Conservation (phyloP, 2,888 invertebrate species). For the Drosophila tripunctata region DNA sequence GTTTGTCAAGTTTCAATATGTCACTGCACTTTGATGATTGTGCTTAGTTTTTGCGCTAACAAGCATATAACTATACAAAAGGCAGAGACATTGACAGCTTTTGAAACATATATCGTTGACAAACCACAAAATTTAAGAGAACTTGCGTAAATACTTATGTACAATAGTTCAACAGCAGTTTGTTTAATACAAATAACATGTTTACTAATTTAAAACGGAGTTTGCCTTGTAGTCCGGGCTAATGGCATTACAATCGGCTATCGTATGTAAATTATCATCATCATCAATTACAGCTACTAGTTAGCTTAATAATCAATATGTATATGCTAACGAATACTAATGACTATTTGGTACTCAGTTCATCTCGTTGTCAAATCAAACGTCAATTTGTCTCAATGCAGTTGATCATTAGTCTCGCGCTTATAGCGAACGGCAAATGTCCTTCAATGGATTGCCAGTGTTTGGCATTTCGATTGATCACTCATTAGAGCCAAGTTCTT, state of each 20-base stretch:
- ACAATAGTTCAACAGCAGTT: too few species aligned
- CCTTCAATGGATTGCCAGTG: not conserved
- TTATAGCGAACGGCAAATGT: not conserved
- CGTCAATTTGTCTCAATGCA: slow-evolving; percentile 20
- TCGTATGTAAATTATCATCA: slow-evolving; percentile 6
- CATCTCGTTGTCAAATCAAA: slow-evolving; percentile 8
- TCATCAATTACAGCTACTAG: slow-evolving; percentile 31
- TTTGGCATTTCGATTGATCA: slow-evolving; percentile 20
- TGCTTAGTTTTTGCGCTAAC: slow-evolving; percentile 4
- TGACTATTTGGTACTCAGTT: slow-evolving; percentile 7
- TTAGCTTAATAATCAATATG: slow-evolving; percentile 23
- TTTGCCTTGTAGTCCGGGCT: too few species aligned
- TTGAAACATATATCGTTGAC: not conserved
- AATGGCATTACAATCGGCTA: not conserved
- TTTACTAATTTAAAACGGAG: too few species aligned
- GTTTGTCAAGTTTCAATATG: slow-evolving; percentile 52
- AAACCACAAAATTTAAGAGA: not conserved
- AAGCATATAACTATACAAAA: slow-evolving; percentile 1
- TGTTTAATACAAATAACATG: too few species aligned
- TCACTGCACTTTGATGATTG: slow-evolving; percentile 36
- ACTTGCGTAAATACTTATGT: too few species aligned
- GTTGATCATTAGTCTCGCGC: slow-evolving; percentile 43
- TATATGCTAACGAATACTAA: slow-evolving; percentile 21
- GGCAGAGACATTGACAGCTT: not conserved
- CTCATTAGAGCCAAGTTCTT: not conserved